Evolutionary conservation across 2,797 vertebrate genomes (phyloP).

Genomic region (Acrossocheilus fasciatus): DNA sequence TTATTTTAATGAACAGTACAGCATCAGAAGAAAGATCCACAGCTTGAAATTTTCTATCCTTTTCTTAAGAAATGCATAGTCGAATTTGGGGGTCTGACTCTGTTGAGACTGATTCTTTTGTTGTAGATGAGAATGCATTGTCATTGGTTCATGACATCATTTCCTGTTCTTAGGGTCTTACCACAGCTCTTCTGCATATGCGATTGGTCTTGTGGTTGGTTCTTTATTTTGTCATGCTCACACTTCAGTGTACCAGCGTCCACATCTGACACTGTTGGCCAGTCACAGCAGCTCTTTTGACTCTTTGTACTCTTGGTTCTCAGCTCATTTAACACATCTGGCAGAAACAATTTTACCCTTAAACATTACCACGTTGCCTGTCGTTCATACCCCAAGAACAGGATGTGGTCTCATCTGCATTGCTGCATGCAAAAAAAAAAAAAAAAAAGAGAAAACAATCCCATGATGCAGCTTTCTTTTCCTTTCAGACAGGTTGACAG

Average conservation of each 20-base stretch:
- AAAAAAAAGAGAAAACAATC: neutral
- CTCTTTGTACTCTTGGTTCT: neutral
- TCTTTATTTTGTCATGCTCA: neutral
- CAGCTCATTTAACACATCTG: neutral
- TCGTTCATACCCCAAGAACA: conserved; percentile 1
- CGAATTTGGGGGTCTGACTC: neutral
- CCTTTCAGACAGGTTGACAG: neutral
- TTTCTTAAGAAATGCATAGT: neutral
- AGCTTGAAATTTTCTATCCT: neutral
- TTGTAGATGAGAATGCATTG: conserved; percentile 1
- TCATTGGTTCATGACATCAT: conserved; percentile 16
- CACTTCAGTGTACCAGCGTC: neutral
- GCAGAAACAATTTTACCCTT: neutral
- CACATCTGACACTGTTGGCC: conserved; percentile 23
- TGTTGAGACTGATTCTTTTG: neutral
- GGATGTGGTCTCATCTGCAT: conserved; percentile 47
- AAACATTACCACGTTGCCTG: neutral
- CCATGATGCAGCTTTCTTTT: conserved; percentile 25
- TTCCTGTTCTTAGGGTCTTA: conserved; percentile 6
- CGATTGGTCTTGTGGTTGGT: neutral
- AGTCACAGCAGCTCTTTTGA: neutral
- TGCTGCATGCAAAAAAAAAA: neutral
- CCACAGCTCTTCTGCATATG: neutral
- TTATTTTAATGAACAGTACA: neutral
- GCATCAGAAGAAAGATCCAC: neutral